Conservation (phyloP, 1,140 invertebrate species). For the Pogonus chalceus region DNA sequence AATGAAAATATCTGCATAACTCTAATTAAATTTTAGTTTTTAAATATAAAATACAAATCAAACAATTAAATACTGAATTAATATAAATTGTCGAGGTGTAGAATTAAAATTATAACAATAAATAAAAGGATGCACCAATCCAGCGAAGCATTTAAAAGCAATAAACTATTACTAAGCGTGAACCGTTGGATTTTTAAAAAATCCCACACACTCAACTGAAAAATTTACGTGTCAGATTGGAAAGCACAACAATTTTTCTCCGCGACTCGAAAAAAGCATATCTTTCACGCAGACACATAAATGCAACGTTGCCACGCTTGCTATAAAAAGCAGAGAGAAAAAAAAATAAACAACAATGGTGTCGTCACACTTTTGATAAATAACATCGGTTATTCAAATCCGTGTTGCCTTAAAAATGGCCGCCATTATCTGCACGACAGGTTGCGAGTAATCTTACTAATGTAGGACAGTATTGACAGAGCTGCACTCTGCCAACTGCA, state of each 20-base stretch:
- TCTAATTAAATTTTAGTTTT: no score
- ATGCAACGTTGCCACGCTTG: background rate
- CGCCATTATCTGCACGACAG: conserved; percentile 30
- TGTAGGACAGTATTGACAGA: no score
- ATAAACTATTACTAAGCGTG: background rate
- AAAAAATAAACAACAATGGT: conserved; percentile 2
- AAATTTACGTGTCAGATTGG: conserved; percentile 1
- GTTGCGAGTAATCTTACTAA: conserved; percentile 32
- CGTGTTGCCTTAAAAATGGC: conserved; percentile 29
- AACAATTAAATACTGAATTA: no score
- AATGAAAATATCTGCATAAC: no score
- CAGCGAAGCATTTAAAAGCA: no score
- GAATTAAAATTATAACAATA: no score
- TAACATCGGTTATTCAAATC: conserved; percentile 7
- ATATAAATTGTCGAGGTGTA: no score
- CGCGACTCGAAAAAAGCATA: background rate
- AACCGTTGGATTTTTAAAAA: background rate
- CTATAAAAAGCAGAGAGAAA: background rate
- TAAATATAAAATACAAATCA: no score
- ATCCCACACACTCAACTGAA: background rate
- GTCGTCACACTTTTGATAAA: conserved; percentile 5
- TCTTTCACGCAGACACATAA: background rate
- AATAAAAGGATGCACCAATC: no score
- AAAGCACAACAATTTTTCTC: background rate
- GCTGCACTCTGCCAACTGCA: no score